phyloP scores from a whole-genome alignment of 2,113 vertebrate species.

The Sprattus sprattus region DNA sequence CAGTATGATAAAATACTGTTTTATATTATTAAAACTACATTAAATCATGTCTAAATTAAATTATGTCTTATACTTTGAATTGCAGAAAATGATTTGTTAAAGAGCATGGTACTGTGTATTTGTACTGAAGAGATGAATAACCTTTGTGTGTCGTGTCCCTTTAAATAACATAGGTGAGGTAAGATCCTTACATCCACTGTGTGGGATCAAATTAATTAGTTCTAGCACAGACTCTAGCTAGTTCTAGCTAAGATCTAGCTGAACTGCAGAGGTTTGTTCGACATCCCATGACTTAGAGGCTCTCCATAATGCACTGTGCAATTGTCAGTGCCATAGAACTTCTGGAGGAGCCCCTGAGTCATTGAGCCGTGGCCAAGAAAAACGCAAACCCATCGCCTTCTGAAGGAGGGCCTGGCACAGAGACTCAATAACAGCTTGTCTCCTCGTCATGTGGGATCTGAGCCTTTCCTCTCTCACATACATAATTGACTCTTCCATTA shows the following conservation, averaged over 20 bases:
- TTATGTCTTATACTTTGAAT: not conserved
- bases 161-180: not conserved
- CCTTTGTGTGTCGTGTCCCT: too few relatives aligned
- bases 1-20: not conserved
- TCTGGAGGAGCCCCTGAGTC: not conserved
- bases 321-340: not conserved
- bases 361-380: not conserved
- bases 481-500: constrained; percentile 60
- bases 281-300: not conserved
- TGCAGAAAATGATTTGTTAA: not conserved
- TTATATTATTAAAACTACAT: too few relatives aligned
- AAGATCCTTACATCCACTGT: not conserved
- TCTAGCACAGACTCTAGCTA: not conserved
- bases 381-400: not conserved
- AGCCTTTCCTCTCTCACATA: constrained; percentile 19
- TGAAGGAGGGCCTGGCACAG: not conserved
- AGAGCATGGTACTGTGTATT: not conserved
- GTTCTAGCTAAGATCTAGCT: not conserved
- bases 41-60: not conserved
- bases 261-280: not conserved
- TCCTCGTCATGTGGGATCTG: not conserved
- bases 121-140: not conserved
- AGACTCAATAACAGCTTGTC: not conserved
- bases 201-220: not conserved
- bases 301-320: not conserved